Evolutionary conservation across 2,888 invertebrate genomes (phyloP).

Genomic region (Vandiemenella viatica): DNA sequence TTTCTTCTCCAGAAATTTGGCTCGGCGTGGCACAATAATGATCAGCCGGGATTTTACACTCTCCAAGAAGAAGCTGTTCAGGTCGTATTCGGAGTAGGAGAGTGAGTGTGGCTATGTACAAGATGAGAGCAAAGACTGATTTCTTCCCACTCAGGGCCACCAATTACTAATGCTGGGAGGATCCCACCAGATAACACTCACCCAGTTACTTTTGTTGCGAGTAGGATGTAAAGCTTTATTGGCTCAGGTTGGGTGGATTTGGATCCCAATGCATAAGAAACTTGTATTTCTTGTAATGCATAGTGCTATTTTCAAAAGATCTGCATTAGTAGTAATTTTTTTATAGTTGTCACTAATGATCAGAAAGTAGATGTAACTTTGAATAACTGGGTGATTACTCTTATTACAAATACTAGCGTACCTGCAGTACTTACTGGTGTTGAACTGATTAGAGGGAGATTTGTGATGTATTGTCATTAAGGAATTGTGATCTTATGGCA

Average conservation of each 20-base stretch:
- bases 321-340: too few species aligned
- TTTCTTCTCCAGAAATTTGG: conserved; percentile 53
- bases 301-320: too few species aligned
- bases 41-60: conserved; percentile 78
- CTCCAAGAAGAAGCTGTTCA: conserved; percentile 82
- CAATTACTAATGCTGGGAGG: not conserved
- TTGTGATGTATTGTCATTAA: not conserved
- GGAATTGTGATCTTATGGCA: not conserved
- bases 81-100: conserved; percentile 44
- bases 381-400: not conserved
- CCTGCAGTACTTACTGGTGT: not conserved
- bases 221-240: too few species aligned
- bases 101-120: not conserved
- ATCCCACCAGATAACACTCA: not conserved
- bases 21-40: conserved; percentile 72
- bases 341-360: too few species aligned
- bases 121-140: not conserved
- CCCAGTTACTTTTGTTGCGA: too few species aligned
- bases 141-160: not conserved
- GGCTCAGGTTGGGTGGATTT: too few species aligned
- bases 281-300: too few species aligned
- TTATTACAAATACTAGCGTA: not conserved
- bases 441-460: not conserved
- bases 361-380: too few species aligned
- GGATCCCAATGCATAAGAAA: too few species aligned